A percentile compares a stretch with the other conserved stretches of the same genome.
Evolutionary conservation across 2,113 vertebrate genomes (phyloP).

Genomic region (Donacobius atricapilla): DNA sequence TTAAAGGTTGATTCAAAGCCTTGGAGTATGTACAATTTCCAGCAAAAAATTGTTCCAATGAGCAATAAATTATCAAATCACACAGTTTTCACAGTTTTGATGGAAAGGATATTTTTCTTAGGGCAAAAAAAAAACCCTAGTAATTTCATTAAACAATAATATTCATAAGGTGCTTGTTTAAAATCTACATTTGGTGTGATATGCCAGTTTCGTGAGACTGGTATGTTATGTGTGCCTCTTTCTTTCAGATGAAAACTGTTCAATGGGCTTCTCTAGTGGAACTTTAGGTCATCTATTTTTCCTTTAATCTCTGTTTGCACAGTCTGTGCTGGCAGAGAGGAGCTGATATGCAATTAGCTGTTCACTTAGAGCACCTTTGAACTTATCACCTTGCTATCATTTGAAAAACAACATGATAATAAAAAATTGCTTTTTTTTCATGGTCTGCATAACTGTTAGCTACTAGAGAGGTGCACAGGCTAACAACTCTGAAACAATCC

Average conservation of each 20-base stretch:
- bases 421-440: background rate
- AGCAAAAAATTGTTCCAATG: background rate
- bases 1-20: background rate
- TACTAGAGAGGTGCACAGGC: background rate
- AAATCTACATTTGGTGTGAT: background rate
- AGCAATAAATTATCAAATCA: background rate
- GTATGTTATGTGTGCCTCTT: background rate
- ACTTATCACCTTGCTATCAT: background rate
- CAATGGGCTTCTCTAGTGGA: background rate
- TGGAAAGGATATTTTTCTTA: background rate
- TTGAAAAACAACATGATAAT: background rate
- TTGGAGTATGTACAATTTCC: background rate
- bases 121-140: background rate
- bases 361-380: background rate
- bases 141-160: background rate
- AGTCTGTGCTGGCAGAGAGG: background rate
- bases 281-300: background rate
- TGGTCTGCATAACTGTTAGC: background rate
- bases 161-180: background rate
- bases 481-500: background rate
- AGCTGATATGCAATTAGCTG: background rate
- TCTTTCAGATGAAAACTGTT: background rate
- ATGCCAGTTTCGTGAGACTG: background rate
- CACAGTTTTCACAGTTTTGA: background rate
- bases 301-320: background rate